phyloP scores from a whole-genome alignment of 2,797 vertebrate species.

The Dendrocincla tyrannina region DNA sequence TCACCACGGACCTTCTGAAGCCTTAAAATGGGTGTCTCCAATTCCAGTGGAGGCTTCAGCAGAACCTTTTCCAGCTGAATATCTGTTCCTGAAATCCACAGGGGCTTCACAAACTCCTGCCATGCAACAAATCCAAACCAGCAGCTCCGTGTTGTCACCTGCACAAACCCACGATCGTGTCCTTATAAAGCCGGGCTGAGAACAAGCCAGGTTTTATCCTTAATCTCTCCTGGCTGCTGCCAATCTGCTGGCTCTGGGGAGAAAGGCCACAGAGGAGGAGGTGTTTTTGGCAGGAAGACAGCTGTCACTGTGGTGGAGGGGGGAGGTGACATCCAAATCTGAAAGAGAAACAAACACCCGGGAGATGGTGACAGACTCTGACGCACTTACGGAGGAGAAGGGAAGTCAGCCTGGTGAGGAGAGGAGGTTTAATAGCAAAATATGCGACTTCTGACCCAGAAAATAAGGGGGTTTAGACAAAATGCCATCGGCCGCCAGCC shows the following conservation, averaged over 20 bases:
- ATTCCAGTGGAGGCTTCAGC: not conserved
- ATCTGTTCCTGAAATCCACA: not conserved
- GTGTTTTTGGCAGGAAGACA: not conserved
- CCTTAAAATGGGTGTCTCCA: not conserved
- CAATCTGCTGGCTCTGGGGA: not conserved
- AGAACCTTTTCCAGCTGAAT: not conserved
- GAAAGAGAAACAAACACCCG: not conserved
- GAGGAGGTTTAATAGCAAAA: not conserved
- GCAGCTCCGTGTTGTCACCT: not conserved
- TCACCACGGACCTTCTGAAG: fast-evolving
- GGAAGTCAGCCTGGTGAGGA: not conserved
- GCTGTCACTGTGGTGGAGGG: not conserved
- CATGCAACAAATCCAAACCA: fast-evolving
- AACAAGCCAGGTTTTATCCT: not conserved
- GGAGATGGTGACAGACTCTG: not conserved
- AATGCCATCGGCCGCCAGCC: not conserved
- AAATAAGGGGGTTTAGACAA: not conserved
- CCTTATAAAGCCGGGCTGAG: not conserved
- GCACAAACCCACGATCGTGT: fast-evolving
- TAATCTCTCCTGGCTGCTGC: not conserved
- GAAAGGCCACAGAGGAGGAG: not conserved
- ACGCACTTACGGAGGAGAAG: not conserved
- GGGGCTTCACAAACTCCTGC: not conserved
- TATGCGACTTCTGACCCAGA: not conserved
- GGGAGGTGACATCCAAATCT: not conserved